Conservation (phyloP, 2,888 invertebrate genomes). For the Synanthedon tipuliformis region DNA sequence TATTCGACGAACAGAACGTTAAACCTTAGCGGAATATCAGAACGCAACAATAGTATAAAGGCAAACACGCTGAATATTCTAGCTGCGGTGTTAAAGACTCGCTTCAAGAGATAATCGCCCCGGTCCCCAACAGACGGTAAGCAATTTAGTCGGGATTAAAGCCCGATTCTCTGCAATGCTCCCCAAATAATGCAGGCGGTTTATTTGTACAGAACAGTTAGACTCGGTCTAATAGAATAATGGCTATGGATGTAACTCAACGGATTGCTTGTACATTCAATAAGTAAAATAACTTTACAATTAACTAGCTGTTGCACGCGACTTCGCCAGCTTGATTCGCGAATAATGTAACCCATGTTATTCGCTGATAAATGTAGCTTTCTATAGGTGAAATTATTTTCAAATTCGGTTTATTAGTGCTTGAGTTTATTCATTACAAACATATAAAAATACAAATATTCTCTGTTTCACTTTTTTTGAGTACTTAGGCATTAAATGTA, state of each 20-base stretch:
- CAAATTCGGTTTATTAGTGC: too few species aligned
- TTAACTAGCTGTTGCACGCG: too few species aligned
- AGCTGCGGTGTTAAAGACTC: constrained; percentile 22
- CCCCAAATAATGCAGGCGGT: constrained; percentile 33
- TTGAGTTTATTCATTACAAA: too few species aligned
- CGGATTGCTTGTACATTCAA: too few species aligned
- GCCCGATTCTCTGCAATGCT: constrained; percentile 32
- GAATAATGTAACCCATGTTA: too few species aligned
- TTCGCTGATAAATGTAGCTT: too few species aligned
- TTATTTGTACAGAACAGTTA: constrained; percentile 29
- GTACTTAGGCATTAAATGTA: too few species aligned
- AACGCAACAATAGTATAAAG: constrained; percentile 2
- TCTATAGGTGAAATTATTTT: too few species aligned
- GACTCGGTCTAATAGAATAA: constrained; percentile 34
- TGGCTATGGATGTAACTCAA: constrained; percentile 20
- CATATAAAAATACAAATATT: too few species aligned
- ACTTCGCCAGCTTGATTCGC: too few species aligned
- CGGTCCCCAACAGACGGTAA: constrained; percentile 29
- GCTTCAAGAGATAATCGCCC: constrained; percentile 20
- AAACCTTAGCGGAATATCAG: constrained; percentile 1
- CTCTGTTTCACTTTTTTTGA: too few species aligned
- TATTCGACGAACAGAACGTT: constrained; percentile 1
- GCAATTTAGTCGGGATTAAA: constrained; percentile 40
- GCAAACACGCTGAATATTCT: constrained; percentile 24
- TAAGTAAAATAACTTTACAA: too few species aligned